Evolutionary conservation across 2,113 vertebrate species (phyloP).

Genomic region (Tichodroma muraria): DNA sequence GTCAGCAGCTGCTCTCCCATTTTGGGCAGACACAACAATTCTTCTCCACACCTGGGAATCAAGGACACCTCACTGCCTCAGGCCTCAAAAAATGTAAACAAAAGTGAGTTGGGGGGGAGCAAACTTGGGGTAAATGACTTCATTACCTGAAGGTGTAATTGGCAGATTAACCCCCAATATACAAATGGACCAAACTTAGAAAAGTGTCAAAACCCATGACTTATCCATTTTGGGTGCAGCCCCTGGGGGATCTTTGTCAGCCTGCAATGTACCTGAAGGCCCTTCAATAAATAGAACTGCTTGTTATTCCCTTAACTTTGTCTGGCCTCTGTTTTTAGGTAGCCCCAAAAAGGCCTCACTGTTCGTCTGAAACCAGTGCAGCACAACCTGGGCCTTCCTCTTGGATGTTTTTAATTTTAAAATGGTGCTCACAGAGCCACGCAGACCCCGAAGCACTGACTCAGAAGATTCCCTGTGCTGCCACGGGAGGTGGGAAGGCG

Average conservation of each 20-base stretch:
- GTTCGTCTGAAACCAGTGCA: not conserved
- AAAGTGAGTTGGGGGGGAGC: not conserved
- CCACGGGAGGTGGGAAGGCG: not conserved
- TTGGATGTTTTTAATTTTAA: not conserved
- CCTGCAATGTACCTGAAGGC: not conserved
- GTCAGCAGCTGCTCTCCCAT: not conserved
- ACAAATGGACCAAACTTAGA: not conserved
- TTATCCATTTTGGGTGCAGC: accelerated
- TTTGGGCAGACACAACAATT: not conserved
- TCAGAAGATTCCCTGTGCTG: not conserved
- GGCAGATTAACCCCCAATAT: not conserved
- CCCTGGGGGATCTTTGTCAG: not conserved
- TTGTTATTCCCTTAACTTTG: too few species aligned
- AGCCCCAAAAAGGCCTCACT: not conserved
- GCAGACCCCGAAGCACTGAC: not conserved
- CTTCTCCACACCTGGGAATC: not conserved
- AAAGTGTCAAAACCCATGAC: accelerated
- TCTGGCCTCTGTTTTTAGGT: not conserved
- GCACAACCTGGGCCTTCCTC: not conserved
- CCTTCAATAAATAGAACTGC: accelerated
- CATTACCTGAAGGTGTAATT: not conserved
- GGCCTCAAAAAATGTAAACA: not conserved
- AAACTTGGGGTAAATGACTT: not conserved
- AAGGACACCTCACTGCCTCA: not conserved
- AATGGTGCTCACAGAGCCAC: accelerated